Evolutionary conservation across 2,797 vertebrate species (phyloP).

Genomic region (Alcedo quadribrachys): DNA sequence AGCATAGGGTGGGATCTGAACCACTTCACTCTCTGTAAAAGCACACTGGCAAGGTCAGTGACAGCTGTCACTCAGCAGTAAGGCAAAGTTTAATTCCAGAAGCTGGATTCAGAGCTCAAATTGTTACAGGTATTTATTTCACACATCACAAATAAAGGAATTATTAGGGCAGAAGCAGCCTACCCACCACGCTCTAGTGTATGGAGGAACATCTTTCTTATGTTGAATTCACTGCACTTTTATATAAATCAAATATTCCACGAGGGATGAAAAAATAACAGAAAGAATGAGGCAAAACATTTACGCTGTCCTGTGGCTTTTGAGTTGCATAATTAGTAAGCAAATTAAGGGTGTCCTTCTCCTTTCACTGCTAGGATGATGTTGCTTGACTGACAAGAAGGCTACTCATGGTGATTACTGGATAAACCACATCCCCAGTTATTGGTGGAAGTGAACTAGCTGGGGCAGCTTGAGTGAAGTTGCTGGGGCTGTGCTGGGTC

Average conservation of each 20-base stretch:
- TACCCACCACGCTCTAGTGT: not conserved
- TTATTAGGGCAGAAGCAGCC: not conserved
- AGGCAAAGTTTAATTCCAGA: not conserved
- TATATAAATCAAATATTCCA: not conserved
- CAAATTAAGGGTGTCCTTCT: not conserved
- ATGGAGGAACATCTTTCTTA: not conserved
- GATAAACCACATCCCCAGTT: not conserved
- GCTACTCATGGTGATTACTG: not conserved
- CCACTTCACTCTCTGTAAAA: not conserved
- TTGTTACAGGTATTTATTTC: not conserved
- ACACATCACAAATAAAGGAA: not conserved
- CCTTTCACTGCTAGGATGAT: not conserved
- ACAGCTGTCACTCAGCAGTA: not conserved
- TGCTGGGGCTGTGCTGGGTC: not conserved
- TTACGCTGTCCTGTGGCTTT: not conserved
- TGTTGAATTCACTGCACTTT: not conserved
- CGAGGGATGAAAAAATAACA: not conserved
- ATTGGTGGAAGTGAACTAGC: not conserved
- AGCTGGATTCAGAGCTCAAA: not conserved
- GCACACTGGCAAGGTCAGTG: not conserved
- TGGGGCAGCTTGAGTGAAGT: not conserved
- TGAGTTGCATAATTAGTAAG: not conserved
- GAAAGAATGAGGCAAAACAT: not conserved
- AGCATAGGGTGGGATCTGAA: not conserved
- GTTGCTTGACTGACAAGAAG: not conserved